These are phyloP conservation scores for Hydroisotoma schaefferi DNA, from an alignment of 2,888 invertebrate species.

Conservation along the genomic window DNA sequence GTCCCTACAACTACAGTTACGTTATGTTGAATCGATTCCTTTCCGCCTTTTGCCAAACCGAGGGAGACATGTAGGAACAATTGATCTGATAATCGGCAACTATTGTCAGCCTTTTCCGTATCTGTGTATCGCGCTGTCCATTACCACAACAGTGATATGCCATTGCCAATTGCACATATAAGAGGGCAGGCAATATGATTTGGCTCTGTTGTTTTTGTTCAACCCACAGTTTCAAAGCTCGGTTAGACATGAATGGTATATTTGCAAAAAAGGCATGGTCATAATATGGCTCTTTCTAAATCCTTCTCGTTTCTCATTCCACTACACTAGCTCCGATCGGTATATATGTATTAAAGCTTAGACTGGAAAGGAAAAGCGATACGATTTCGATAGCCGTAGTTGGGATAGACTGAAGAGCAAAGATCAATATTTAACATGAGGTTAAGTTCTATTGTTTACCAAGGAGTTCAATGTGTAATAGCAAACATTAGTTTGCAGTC, in stretches of 20 bases:
- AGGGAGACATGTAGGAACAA: constrained; percentile 2
- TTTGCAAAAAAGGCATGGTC: constrained; percentile 15
- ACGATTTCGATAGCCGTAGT: neutral
- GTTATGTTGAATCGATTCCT: neutral
- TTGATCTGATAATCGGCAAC: constrained; percentile 4
- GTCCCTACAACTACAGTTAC: too few relatives aligned
- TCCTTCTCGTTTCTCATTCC: too few relatives aligned
- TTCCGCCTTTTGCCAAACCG: constrained; percentile 8
- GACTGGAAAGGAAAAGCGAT: neutral
- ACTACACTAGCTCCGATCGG: too few relatives aligned
- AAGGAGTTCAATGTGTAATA: too few relatives aligned
- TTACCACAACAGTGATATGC: too few relatives aligned
- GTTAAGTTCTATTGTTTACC: neutral
- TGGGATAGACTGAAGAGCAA: neutral
- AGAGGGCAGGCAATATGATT: too few relatives aligned
- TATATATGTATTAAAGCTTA: too few relatives aligned
- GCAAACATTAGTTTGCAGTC: too few relatives aligned
- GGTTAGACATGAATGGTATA: neutral
- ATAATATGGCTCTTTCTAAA: neutral
- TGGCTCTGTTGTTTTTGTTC: too few relatives aligned
- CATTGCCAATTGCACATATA: too few relatives aligned
- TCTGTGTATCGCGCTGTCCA: too few relatives aligned
- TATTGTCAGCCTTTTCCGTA: neutral
- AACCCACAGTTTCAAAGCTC: neutral
- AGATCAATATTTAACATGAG: constrained; percentile 1